phyloP scores from a whole-genome alignment of 2,113 vertebrate species.

The Bathybates hornii region DNA sequence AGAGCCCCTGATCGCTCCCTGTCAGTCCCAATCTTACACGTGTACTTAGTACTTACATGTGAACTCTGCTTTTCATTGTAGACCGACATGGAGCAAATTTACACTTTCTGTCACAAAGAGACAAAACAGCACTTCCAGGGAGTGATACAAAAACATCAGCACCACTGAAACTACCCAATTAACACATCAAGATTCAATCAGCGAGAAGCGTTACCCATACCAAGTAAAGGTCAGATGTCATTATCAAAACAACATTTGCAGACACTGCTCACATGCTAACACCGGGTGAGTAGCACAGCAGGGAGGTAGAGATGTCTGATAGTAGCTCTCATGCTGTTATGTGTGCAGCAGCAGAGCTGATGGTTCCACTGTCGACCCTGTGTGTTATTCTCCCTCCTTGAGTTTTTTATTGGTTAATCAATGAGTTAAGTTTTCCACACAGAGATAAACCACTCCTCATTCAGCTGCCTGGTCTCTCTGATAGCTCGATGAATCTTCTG shows the following conservation, averaged over 20 bases:
- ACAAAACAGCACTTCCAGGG: neutral
- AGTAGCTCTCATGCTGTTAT: neutral
- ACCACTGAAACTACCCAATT: neutral
- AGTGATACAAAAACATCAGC: neutral
- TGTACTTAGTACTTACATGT: neutral
- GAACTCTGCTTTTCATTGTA: neutral
- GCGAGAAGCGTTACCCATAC: neutral
- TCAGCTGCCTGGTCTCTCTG: neutral
- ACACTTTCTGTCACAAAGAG: neutral
- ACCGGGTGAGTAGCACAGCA: neutral
- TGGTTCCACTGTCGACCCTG: neutral
- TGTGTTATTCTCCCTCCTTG: neutral
- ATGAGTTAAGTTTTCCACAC: neutral
- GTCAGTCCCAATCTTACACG: neutral
- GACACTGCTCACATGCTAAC: neutral
- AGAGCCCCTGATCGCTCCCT: neutral
- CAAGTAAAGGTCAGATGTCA: neutral
- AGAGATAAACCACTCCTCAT: neutral
- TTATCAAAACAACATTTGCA: neutral
- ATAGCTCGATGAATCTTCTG: neutral
- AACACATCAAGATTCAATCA: neutral
- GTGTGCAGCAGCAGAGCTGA: neutral
- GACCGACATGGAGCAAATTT: neutral
- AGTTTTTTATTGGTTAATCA: slow-evolving; percentile 24
- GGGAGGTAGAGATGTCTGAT: neutral